A percentile compares a stretch with the other conserved stretches of the same genome.
Conservation (phyloP, 2,113 vertebrate genomes). For the Cyprinodon variegatus region DNA sequence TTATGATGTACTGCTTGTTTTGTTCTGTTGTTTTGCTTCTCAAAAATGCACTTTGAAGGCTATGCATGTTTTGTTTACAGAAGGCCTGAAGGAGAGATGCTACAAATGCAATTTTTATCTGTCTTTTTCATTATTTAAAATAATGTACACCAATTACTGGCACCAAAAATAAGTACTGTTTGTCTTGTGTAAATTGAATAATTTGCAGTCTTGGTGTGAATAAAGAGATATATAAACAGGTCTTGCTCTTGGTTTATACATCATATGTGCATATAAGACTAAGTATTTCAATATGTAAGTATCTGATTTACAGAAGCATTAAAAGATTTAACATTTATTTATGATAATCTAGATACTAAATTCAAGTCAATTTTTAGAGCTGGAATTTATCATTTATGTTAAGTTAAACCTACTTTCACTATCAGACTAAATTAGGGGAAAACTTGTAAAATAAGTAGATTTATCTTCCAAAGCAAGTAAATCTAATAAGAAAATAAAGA, state of each 20-base stretch:
- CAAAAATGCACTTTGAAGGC: slow-evolving; percentile 24
- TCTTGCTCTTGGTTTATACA: background rate
- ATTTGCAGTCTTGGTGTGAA: slow-evolving; percentile 12
- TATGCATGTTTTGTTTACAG: slow-evolving; percentile 38
- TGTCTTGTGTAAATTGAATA: slow-evolving; percentile 28
- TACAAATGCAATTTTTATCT: slow-evolving; percentile 40
- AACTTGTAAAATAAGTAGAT: background rate
- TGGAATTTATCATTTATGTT: background rate
- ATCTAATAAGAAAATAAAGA: background rate
- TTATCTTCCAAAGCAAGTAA: no score
- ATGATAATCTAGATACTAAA: background rate
- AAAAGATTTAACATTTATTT: background rate
- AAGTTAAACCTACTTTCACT: background rate
- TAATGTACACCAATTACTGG: background rate
- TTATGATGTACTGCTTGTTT: slow-evolving; percentile 16
- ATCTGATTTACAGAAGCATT: background rate
- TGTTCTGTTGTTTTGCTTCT: background rate
- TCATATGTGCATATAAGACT: background rate
- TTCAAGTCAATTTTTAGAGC: background rate
- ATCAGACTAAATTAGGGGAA: background rate
- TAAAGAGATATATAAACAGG: background rate
- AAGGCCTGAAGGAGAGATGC: slow-evolving; percentile 14
- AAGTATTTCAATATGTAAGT: background rate
- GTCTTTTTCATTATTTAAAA: slow-evolving; percentile 41
- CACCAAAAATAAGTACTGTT: slow-evolving; percentile 20